A percentile compares a stretch with the other conserved stretches of the same genome.
phyloP scores from a whole-genome alignment of 2,113 vertebrate genomes.

The Callaeas wilsoni region DNA sequence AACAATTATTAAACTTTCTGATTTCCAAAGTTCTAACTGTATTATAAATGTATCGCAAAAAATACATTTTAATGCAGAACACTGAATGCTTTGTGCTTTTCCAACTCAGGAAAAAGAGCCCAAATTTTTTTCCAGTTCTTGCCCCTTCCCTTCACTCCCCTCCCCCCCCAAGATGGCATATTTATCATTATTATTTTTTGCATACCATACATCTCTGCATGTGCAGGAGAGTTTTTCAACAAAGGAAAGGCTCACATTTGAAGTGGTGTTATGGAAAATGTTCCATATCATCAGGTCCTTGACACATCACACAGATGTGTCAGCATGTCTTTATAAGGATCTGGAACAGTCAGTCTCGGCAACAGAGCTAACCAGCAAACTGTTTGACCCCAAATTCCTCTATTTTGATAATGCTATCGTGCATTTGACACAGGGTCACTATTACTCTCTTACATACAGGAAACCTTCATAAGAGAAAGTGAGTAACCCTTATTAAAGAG shows the following conservation, averaged over 20 bases:
- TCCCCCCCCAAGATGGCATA: not conserved
- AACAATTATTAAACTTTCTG: not conserved
- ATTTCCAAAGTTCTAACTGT: not conserved
- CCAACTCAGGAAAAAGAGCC: not conserved
- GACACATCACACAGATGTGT: not conserved
- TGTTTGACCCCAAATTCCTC: constrained; percentile 33
- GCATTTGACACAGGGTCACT: not conserved
- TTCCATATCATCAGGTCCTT: constrained; percentile 11
- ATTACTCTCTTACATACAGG: not conserved
- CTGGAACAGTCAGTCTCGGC: constrained; percentile 25
- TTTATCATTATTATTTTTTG: not conserved
- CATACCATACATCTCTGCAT: not conserved
- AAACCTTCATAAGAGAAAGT: not conserved
- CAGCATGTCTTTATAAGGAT: constrained; percentile 46
- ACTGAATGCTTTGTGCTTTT: not conserved
- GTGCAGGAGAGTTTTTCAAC: not conserved
- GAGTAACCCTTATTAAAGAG: not conserved
- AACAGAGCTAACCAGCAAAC: constrained; percentile 20
- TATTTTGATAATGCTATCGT: constrained; percentile 28
- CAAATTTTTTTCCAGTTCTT: not conserved
- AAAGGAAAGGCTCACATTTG: not conserved
- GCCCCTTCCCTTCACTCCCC: no score
- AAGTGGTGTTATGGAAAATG: not conserved
- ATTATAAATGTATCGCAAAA: not conserved
- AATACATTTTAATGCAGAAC: not conserved